Evolutionary conservation across 92 coral and sea anemone genomes (phyloP), one percentile per base, ranked within the genome.

Genomic region (Epizoanthus scotinus): DNA sequence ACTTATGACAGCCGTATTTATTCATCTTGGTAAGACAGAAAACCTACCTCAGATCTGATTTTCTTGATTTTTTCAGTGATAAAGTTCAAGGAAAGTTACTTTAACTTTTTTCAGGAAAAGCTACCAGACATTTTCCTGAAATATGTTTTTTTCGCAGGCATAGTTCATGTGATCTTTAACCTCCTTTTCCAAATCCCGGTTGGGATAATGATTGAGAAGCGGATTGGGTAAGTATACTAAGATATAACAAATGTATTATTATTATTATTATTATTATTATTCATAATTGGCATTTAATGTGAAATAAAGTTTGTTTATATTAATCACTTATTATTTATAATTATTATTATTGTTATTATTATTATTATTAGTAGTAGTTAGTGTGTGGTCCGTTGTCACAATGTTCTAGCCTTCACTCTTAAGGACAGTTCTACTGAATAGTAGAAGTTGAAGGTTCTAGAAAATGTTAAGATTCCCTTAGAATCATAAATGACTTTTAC

Each of bases 21-120:
- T 92, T 63, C 97, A 92, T 73, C 84, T 92, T 63, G 97, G 97
- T 92, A 77, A 85, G 92, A 78, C 22, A n/a, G 10, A 6, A 59
- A 44, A 63, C n/a, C 6, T 31, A 15, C n/a, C 44, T n/a, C 25
- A 6, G 10, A 8, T 13, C 73, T 20, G 53, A 42, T 8, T 67
- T 17, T 21, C 18, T 26, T 26, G 1, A 42, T 42, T 6, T 7
- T 6, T 4, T 1, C 36, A 31, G 36, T 42, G 49, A 42, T 42
- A 42, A 42, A 42, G 49, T 42, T 42, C 8, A 5, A 42, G 49
- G 49, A 42, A 42, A 42, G 49, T 42, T 42, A 42, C 10, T 7
- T 42, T 42, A 5, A 42, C 1, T 5, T 42, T 42, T 0, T 5
- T 42, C 10, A 38, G 44, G 4, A 8, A 4, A 38, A 38, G 44